Evolutionary conservation across 2,888 invertebrate genomes (phyloP), one percentile per base, ranked within the genome.

Genomic region (Andrena haemorrhoa): DNA sequence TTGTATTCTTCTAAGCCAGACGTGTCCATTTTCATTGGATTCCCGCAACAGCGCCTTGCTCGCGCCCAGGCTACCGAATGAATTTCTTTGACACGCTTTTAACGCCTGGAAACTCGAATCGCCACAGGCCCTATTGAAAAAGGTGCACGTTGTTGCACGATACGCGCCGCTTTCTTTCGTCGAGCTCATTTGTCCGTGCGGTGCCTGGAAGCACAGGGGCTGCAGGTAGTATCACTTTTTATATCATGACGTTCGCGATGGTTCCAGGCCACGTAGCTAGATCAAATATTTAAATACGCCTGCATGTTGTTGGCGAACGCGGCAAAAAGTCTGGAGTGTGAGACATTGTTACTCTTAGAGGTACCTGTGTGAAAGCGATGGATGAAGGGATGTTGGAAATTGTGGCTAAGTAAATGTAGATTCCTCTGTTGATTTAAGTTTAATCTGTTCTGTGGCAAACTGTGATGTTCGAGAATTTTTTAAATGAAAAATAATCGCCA

Each of bases 21-120:
- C 12, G 58, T 33, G 60, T 66, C 47, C 23, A 61, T 74, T 78
- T 41, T 66, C 74, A 66, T 66, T 47, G 60, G 7, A 53, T 47
- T 33, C 49, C 16, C 41, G 12, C 16, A 31, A 8, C 3, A n/a
- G 1, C 26, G 8, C 0, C 3, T 8, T 29, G 10, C 4, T 12
- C 41, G 33, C 31, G 56, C 16, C 10, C 33, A 20, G 12, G 6
- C 16, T 26, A 2, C 35, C 31, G 23, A 64, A 49, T n/a, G 58
- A 77, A 61, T 56, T 53, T 23, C 49, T 51, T 6, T 7, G 49
- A 41, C 61, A 68, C 51, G 41, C 41, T 33, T 78, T 63, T 66
- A 74, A 75, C 53, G 66, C 20, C 6, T 16, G 10, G 41, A 53
- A 71, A 64, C 64, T 64, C 33, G 64, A 58, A 53, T 49, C 71